Base-by-base conservation (phyloP, 2,797 vertebrate genomes). In the Enteromius trimaculatus region DNA sequence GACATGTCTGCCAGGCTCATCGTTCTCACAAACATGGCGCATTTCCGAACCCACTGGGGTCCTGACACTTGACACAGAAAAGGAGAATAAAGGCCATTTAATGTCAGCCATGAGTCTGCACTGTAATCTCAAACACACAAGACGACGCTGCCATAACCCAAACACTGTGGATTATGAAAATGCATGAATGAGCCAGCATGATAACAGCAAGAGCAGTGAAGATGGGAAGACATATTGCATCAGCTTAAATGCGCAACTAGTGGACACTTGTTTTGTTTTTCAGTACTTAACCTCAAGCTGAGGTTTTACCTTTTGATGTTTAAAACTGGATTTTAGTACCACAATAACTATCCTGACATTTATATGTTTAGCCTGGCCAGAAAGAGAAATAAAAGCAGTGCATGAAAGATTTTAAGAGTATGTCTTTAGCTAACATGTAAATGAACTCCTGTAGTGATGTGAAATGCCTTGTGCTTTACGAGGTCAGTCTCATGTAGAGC, bases 31-130 rank as follows among this genome's bases (percentile, higher is more conserved):
- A 90, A 88, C 89, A 90, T 80, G 87, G 86, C 55, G 82, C 88
- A 90, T 91, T 90, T 90, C 90, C 87, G 88, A 91, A 91, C 88
- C 90, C 88, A 90, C 76, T 86, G 84, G 87, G 87, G 86, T 87
- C 88, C 88, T 68, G 88, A 90, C 86, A 90, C 91, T 92, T 89
- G 83, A 87, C 85, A 90, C 85, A 90, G 79, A 85, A 89, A 80
- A 86, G 85, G 68, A 89, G 86, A 88, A 89, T 72, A 89, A 86
- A 89, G 34, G 68, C 80, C 26, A 76, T 86, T 89, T 89, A 87
- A 89, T 85, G n/a, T 64, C 60, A 88, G 76, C 29, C 62, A 65
- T 23, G 44, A 17, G 39, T 49, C 66, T 77, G 75, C 51, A 79
- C 26, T 42, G 11, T 0, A 77, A 53, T 6, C 34, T 69, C 31